Base-by-base conservation (phyloP, 2,113 vertebrate genomes). In the Corvus moneduloides region DNA sequence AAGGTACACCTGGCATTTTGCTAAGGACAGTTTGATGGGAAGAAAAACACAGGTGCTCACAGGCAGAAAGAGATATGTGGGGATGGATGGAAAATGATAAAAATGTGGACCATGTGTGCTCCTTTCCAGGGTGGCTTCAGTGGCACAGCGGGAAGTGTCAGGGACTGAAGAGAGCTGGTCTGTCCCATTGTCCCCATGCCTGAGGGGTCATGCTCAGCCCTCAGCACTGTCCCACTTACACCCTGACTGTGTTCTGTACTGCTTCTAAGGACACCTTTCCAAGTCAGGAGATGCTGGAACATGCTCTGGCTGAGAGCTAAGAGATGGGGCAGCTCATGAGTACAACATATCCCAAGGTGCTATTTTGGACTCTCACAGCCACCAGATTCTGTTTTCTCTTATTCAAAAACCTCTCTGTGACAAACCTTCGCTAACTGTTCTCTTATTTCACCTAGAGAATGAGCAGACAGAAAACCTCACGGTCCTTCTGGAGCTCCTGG, bases 111-210 rank as follows among this genome's bases (percentile, higher is more conserved):
- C 55, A 15, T 3, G 19, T 15, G 41, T 56, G 63, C 80, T 72
- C 55, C 73, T 55, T 41, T 18, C 58, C 27, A 59, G 69, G 6
- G 5, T 35, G 68, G 35, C 37, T 75, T 85, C 72, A 33, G 17
- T 76, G 44, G 10, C 6, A 8, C 35, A 22, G 4, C 1, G 3
- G 30, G 39, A 64, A 64, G 32, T 22, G 44, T 5, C 28, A 21
- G 75, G 56, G 48, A 59, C 35, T 5, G 14, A 68, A 46, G 23
- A 22, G 66, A 28, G 63, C 11, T 15, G 17, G 16, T 26, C 22
- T 14, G 3, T 13, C 13, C 68, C 1, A 0, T 13, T 44, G 69
- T 63, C 32, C 23, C 30, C n/a, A 12, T 7, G n/a, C 18, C 37
- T 26, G 32, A 32, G 11, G 37, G 32, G 11, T n/a, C 39, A 30